Evolutionary conservation across 1,140 invertebrate genomes (phyloP), one percentile per base, ranked within the genome.

Genomic region (Holcopasites calliopsidis): DNA sequence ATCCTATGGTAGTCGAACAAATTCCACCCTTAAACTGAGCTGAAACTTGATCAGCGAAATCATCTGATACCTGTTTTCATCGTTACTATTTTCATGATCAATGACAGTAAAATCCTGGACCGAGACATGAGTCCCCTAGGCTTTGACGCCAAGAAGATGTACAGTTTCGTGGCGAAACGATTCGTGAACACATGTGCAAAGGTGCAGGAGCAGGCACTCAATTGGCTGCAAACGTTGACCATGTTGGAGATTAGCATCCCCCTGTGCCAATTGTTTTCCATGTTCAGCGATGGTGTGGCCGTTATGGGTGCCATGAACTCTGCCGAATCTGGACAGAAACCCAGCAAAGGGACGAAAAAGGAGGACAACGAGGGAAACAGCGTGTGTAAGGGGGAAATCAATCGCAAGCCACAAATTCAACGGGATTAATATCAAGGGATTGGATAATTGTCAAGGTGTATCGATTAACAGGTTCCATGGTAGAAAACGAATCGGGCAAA

Each of bases 201-300:
- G 87, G 96, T 98, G 5, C 97, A 99, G 91, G 95, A 97, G 79
- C 97, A 99, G 89, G 98, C 98, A 1, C 92, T 99, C 5, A 95
- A 97, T 87, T 99, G 98, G 98, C 93, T 99, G 26, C 98, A 99
- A 94, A 96, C 97, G 7, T 92, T 99, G 38, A 97, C 97, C 0
- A 93, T 96, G 85, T 90, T 99, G 61, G 97, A 98, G 88, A 97
- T 99, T 78, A 94, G 95, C 16, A 97, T 99, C 70, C 97, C 97
- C 0, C 88, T 99, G 33, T 93, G 94, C 21, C 94, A 98, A 73
- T 88, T 99, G 1, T 97, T 98, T 88, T 94, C 95, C 6, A 97
- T 99, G 92, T 98, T 99, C 89, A 95, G 95, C 55, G 95, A 97
- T 85, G 97, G 96, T 7, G 94, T 97, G 10, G 92, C 92, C 7